A percentile compares a stretch with the other conserved stretches of the same genome.
These are phyloP conservation scores for Luperina nickerlii DNA, from an alignment of 2,888 invertebrate species.

Conservation along the genomic window DNA sequence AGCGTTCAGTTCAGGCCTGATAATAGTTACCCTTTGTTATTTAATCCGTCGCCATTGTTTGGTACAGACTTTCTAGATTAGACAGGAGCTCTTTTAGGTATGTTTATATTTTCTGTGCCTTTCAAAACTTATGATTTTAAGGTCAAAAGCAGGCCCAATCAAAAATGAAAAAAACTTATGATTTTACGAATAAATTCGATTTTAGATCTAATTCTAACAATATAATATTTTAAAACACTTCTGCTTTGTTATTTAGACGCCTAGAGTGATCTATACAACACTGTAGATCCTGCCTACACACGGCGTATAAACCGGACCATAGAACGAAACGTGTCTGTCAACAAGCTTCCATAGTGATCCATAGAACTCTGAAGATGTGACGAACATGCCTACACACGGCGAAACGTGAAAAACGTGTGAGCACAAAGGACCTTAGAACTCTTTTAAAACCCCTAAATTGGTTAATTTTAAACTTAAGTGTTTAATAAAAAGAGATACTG, in stretches of 20 bases:
- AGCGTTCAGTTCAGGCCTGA: constrained; percentile 29
- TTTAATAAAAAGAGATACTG: neutral
- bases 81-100: neutral
- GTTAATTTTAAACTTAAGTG: neutral
- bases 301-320: too few species aligned
- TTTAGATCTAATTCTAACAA: neutral
- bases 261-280: too few species aligned
- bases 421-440: neutral
- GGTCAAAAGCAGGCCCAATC: too few species aligned
- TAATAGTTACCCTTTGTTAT: constrained; percentile 41
- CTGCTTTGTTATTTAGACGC: neutral
- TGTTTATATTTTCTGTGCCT: neutral
- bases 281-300: too few species aligned
- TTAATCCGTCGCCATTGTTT: constrained; percentile 27
- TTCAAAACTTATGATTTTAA: neutral
- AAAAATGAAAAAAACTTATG: neutral
- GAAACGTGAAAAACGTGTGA: neutral
- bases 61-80: constrained; percentile 24
- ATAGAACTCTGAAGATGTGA: too few species aligned
- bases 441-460: neutral
- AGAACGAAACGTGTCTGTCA: too few species aligned
- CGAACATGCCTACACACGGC: too few species aligned
- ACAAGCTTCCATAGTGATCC: too few species aligned
- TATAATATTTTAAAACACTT: neutral
- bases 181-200: neutral